Conservation (phyloP, 1,140 invertebrate species). For the Drosophila nigromelanica region DNA sequence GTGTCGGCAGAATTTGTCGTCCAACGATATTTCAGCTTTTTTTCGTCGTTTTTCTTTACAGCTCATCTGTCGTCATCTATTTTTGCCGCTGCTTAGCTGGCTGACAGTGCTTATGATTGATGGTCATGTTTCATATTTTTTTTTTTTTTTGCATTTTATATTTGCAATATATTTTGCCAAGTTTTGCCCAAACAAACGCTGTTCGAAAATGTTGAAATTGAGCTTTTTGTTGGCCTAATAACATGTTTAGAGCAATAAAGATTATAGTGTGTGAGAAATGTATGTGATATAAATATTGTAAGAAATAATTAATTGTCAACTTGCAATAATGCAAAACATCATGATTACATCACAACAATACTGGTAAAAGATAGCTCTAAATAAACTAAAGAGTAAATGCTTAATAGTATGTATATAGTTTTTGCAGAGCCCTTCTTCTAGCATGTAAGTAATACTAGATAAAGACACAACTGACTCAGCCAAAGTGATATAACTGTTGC, state of each 20-base stretch:
- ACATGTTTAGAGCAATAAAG: conserved; percentile 8
- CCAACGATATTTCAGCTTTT: conserved; percentile 6
- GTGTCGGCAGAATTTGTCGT: conserved; percentile 64
- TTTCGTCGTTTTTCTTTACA: conserved; percentile 19
- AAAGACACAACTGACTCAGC: too few relatives aligned
- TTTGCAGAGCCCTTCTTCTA: too few relatives aligned
- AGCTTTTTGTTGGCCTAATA: background rate
- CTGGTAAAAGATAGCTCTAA: conserved; percentile 50
- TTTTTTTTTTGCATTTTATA: background rate
- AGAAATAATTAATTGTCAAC: background rate
- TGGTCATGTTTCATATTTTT: conserved; percentile 34
- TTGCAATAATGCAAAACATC: conserved; percentile 59
- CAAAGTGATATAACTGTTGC: too few relatives aligned
- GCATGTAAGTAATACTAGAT: too few relatives aligned
- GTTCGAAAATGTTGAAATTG: conserved; percentile 33
- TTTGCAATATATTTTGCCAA: background rate
- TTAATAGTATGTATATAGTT: background rate
- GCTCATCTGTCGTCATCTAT: conserved; percentile 42
- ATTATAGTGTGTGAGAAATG: conserved; percentile 6
- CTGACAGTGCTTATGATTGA: conserved; percentile 70
- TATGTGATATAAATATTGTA: conserved; percentile 5
- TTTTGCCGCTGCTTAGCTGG: conserved; percentile 19
- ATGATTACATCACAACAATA: conserved; percentile 65
- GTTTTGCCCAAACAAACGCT: conserved; percentile 25
- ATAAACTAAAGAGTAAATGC: background rate